phyloP scores from a whole-genome alignment of 2,888 invertebrate species.

The Electrophaes corylata region DNA sequence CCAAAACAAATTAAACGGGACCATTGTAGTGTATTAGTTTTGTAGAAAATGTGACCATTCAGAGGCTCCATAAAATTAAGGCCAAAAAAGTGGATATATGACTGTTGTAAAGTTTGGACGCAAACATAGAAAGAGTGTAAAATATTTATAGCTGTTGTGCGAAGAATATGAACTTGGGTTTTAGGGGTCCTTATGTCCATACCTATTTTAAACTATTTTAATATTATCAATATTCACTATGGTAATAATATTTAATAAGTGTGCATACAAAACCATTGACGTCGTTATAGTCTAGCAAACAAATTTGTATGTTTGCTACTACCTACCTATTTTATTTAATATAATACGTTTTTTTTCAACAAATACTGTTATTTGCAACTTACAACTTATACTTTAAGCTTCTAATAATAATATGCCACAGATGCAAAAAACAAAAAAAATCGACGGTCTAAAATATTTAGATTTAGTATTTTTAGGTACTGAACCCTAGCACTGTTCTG shows the following conservation, averaged over 20 bases:
- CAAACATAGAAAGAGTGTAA: conserved; percentile 39
- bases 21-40: conserved; percentile 54
- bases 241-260: no score
- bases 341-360: no score
- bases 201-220: background rate
- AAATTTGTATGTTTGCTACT: no score
- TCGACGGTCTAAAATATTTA: no score
- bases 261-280: no score
- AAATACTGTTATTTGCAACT: no score
- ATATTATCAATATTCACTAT: no score
- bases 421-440: background rate
- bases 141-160: conserved; percentile 42
- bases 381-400: no score
- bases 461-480: background rate
- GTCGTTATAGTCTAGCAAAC: no score
- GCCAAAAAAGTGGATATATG: conserved; percentile 58
- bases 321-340: no score
- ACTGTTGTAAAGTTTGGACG: conserved; percentile 66
- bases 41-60: conserved; percentile 62
- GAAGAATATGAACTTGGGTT: conserved; percentile 21
- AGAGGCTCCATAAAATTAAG: conserved; percentile 66
- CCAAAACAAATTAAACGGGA: conserved; percentile 79
- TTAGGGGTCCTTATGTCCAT: conserved; percentile 31
- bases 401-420: no score
- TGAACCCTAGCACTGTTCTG: conserved; percentile 14